Evolutionary conservation across 2,888 invertebrate species (phyloP).

Genomic region (Apamea monoglypha): DNA sequence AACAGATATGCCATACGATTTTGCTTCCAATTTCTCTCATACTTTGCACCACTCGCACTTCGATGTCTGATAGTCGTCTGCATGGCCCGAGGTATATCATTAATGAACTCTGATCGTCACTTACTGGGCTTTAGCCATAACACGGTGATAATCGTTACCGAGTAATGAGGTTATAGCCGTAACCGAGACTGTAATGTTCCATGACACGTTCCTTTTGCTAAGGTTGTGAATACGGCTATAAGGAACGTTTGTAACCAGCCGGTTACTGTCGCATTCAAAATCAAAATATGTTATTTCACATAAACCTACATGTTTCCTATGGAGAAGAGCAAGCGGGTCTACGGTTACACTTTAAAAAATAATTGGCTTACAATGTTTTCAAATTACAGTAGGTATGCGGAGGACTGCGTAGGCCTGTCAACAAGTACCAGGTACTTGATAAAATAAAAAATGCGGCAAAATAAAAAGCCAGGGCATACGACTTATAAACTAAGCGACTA

Average conservation of each 20-base stretch:
- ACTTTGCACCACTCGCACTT: constrained; percentile 59
- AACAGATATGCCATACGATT: no score
- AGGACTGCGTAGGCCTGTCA: no score
- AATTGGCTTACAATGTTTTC: no score
- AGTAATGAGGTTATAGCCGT: constrained; percentile 20
- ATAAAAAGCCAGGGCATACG: neutral
- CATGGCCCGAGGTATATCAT: constrained; percentile 54
- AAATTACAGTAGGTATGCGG: no score
- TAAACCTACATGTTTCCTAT: no score
- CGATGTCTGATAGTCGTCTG: constrained; percentile 64
- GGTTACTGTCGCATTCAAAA: neutral
- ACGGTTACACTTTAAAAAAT: no score
- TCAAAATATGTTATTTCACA: no score
- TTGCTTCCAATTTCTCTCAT: constrained; percentile 33
- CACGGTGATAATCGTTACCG: constrained; percentile 55
- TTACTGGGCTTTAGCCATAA: constrained; percentile 68
- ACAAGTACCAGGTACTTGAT: no score
- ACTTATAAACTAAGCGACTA: neutral
- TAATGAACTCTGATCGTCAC: constrained; percentile 64
- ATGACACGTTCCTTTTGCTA: constrained; percentile 25
- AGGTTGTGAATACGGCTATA: constrained; percentile 4
- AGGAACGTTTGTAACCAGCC: neutral
- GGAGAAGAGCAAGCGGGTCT: no score
- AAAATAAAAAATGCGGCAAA: no score
- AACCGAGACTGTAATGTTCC: constrained; percentile 23